Evolutionary conservation across 2,113 vertebrate genomes (phyloP), one percentile per base, ranked within the genome.

Genomic region (Embiotoca jacksoni): DNA sequence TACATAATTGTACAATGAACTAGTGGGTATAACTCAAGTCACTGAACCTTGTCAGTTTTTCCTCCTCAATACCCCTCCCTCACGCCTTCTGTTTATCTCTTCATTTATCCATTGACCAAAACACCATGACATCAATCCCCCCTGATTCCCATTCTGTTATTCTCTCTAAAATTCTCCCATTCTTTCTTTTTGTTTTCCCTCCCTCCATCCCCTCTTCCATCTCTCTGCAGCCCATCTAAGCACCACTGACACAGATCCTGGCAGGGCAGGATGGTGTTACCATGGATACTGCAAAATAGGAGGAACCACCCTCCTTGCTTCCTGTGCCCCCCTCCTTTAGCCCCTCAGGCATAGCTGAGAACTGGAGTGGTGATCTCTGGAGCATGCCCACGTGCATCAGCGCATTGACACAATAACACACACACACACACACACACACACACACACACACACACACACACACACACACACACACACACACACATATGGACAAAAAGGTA

Each of bases 221-320:
- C 73, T 76, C 59, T 71, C 63, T 30, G 4, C 36, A 62, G 39
- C 60, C 76, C 74, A 52, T 78, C 77, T 83, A 68, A 81, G 63
- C 47, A 61, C 70, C 54, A 73, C 73, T 84, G 76, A 80, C 78
- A 91, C 69, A 80, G 70, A 90, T 87, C 79, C 84, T 81, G 72
- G 74, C 55, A 88, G 83, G 81, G 81, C 72, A 82, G 83, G 78
- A 81, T 49, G 52, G 36, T 88, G 89, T 92, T 91, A 82, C 90
- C 86, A 91, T 91, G 88, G 88, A 84, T 88, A 91, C 88, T 52
- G 58, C 88, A 88, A 89, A 88, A 78, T 64, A 81, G 82, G 68
- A 79, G 75, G 72, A 75, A 65, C 39, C 72, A 75, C 63, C 16
- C 49, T 35, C 68, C 59, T 6, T 67, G 52, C 61, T 70, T 86